Evolutionary conservation across 92 coral and sea anemone genomes (phyloP).

Genomic region (Phenganax marumi): DNA sequence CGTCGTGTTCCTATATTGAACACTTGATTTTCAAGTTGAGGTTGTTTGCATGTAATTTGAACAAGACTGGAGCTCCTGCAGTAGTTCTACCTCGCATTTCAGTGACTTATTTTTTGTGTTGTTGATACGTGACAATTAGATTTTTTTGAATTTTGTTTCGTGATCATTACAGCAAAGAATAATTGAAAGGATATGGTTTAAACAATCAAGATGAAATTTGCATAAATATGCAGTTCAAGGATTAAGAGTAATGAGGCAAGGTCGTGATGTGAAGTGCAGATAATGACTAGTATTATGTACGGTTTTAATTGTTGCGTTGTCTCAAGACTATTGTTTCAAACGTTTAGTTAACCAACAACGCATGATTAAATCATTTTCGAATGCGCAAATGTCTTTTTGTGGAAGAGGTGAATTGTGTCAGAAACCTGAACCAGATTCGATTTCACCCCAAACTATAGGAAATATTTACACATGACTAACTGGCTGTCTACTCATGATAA

Average conservation of each 20-base stretch:
- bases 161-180: neutral
- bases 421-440: neutral
- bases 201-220: constrained; percentile 20
- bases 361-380: constrained; percentile 9
- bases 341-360: constrained; percentile 29
- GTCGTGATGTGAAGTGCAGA: constrained; percentile 5
- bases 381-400: neutral
- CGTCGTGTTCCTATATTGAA: constrained; percentile 4
- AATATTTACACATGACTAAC: constrained; percentile 29
- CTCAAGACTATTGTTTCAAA: constrained; percentile 27
- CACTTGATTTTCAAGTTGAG: constrained; percentile 11
- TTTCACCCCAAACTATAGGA: neutral
- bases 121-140: neutral
- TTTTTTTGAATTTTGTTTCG: neutral
- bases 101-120: neutral
- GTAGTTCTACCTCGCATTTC: neutral
- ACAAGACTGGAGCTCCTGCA: neutral
- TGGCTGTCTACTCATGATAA: constrained; percentile 35
- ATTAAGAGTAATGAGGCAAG: constrained; percentile 23
- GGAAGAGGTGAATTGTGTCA: neutral
- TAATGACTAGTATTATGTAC: constrained; percentile 39
- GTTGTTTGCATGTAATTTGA: constrained; percentile 6
- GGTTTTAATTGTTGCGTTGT: constrained; percentile 40
- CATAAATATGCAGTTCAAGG: constrained; percentile 24
- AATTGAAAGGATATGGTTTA: neutral